Conservation (phyloP, 2,113 vertebrate species). For the Lycocorax pyrrhopterus region DNA sequence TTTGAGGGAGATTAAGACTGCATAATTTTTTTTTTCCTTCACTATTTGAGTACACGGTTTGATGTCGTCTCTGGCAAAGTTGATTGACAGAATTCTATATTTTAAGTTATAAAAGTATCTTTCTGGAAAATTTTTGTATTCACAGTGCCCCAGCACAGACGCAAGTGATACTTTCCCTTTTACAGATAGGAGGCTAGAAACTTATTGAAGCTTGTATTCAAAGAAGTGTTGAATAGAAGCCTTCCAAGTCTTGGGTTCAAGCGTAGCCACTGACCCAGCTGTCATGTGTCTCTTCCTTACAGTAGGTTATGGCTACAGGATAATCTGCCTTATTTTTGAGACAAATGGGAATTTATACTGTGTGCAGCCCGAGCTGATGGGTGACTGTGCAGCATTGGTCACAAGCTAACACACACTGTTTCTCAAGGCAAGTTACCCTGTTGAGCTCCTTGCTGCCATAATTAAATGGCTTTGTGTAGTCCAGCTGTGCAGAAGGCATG, state of each 20-base stretch:
- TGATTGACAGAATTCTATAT: constrained; percentile 26
- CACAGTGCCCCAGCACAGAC: background rate
- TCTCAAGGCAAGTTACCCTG: background rate
- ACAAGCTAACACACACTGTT: background rate
- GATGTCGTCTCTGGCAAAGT: background rate
- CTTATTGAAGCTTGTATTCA: background rate
- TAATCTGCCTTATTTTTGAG: background rate
- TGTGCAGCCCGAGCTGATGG: background rate
- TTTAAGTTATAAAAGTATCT: background rate
- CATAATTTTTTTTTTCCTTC: background rate
- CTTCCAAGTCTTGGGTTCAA: background rate
- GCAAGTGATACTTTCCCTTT: background rate
- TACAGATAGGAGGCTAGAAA: background rate
- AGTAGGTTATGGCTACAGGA: background rate
- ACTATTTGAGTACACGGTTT: background rate
- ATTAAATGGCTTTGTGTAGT: constrained; percentile 25
- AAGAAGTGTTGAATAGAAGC: background rate
- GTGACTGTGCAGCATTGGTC: background rate
- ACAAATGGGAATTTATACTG: background rate
- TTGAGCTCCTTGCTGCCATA: background rate
- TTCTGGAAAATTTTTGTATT: background rate
- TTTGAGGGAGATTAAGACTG: background rate
- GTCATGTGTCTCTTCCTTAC: background rate
- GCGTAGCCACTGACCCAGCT: background rate
- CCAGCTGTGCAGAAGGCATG: background rate